Evolutionary conservation across 1,140 invertebrate species (phyloP), one percentile per base, ranked within the genome.

Genomic region (Thaumatotibia leucotreta): DNA sequence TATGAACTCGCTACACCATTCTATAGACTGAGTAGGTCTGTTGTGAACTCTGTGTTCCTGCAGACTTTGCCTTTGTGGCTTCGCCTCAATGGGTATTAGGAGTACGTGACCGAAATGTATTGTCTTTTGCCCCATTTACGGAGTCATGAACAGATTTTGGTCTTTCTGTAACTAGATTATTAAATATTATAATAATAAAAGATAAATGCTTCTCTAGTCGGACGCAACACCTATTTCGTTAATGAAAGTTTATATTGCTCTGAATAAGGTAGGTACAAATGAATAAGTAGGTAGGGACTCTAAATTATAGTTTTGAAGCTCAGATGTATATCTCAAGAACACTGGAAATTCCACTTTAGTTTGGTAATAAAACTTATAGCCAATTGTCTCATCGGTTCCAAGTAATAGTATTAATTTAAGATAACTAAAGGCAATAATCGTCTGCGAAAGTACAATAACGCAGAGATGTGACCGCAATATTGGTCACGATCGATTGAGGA

Each of bases 21-120:
- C 27, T 58, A 58, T 58, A 29, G 6, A 31, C 2, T 14, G 52
- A 0, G 24, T 58, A 58, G 24, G 50, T n/a, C n/a, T 54, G 50
- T 54, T 3, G n/a, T 17, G 10, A 10, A 14, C 24, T 58, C 24
- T 29, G 24, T 27, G 17, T 31, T 31, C 52, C 24, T 58, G 22
- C 52, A 58, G 52, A 24, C 52, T 58, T 29, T 27, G 52, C 29
- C 52, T 58, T 29, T 27, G 52, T 58, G 52, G 27, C 52, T 31
- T 14, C 52, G 27, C 27, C 52, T 58, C 52, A 58, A 27, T 58
- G 52, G 23, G 24, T 24, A 10, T 27, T 17, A 24, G 29, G 52
- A n/a, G 9, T 10, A 58, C 52, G 52, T 58, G 52, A 27, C 52
- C 24, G 52, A 58, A 58, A 58, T 58, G 2, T 58, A 58, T 58